Base-by-base conservation (phyloP, 2,797 vertebrate species). In the Pseudochromis fuscus region DNA sequence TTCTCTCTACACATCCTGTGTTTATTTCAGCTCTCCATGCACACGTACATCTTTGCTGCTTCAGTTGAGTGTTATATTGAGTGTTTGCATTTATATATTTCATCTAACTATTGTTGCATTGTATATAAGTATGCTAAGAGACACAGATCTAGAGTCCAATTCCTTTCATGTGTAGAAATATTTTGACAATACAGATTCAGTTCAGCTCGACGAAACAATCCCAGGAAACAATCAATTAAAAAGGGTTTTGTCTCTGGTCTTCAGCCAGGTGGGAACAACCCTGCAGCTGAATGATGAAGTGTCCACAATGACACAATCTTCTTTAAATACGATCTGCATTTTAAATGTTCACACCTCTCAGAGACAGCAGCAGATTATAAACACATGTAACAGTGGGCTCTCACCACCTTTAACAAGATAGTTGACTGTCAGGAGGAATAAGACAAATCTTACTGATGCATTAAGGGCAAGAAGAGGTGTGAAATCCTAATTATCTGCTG, bases 281-380 rank as follows among this genome's bases (percentile, higher is more conserved):
- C n/a, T 11, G 8, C 12, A 37, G n/a, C 4, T 46, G 28, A 46
- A 12, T 30, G 60, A 56, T 49, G 53, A 85, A 50, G 61, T 72
- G 62, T 65, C 30, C 64, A 64, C 9, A 35, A 23, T 62, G 40
- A 59, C 53, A 55, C 23, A 4, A 24, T 1, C 1, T 9, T 66
- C 35, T 63, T 42, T 56, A 16, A 51, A 57, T 60, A 81, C 77
- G 77, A 70, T 64, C 11, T 44, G 15, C 28, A 38, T 38, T 69
- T 37, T 15, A 52, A 72, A 64, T 63, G 48, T 15, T 65, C 35
- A 38, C 65, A 57, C 57, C 28, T 18, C 48, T 53, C 1, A 5
- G 42, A 59, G 31, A 49, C 24, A 42, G 44, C 53, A 62, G 38
- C 27, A 56, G n/a, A 35, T 55, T 60, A 52, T 69, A 57, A 75